Conservation (phyloP, 2,113 vertebrate genomes). For the Psittacula cyanocephala region DNA sequence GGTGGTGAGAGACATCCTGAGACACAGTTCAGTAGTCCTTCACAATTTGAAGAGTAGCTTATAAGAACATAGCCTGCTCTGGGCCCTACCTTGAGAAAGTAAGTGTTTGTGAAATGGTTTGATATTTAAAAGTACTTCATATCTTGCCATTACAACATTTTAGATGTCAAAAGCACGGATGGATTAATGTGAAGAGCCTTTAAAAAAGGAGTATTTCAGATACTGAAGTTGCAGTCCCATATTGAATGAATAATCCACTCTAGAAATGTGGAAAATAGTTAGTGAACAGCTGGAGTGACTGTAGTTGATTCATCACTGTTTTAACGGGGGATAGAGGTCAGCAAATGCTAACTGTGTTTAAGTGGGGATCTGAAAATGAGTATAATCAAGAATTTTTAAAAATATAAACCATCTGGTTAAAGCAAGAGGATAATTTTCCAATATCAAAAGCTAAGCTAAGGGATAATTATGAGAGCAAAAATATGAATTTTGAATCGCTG, state of each 20-base stretch:
- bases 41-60: neutral
- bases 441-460: constrained; percentile 44
- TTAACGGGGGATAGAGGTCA: constrained; percentile 48
- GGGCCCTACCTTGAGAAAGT: neutral
- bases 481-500: constrained; percentile 12
- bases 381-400: constrained; percentile 59
- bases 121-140: neutral
- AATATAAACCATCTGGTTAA: constrained; percentile 62
- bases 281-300: constrained; percentile 62
- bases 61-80: neutral
- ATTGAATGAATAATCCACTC: constrained; percentile 40
- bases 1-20: neutral
- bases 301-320: constrained; percentile 32
- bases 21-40: neutral
- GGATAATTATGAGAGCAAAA: constrained; percentile 61
- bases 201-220: neutral
- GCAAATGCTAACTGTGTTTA: constrained; percentile 58
- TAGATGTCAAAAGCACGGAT: neutral
- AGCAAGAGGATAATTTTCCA: constrained; percentile 54
- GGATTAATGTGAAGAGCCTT: constrained; percentile 14
- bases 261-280: constrained; percentile 45
- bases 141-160: constrained; percentile 7
- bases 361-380: constrained; percentile 52
- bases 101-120: neutral
- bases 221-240: neutral